Evolutionary conservation across 2,888 invertebrate species (phyloP), one percentile per base, ranked within the genome.

Genomic region (Hirtodrosophila confusa): DNA sequence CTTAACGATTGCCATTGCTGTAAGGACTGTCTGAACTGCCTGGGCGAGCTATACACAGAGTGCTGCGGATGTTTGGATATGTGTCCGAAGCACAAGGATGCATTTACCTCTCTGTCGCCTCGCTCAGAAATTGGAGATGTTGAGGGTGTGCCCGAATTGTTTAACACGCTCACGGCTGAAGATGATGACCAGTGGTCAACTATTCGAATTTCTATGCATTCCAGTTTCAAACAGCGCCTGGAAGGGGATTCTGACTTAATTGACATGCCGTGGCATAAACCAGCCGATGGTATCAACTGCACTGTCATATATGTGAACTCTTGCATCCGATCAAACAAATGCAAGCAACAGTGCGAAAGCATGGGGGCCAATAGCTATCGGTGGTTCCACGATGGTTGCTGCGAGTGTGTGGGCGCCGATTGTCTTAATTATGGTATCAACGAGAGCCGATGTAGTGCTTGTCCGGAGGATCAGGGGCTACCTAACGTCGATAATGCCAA

Each of bases 301-400:
- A 91, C 91, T 0, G 89, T 91, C 23, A 86, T 91, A 40, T 91
- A 85, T 62, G 79, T 90, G 49, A 90, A 90, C 73, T 69, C 78
- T 3, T 91, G 91, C 72, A 78, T 84, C 2, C 82, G 86, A 1
- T 79, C 87, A 17, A 83, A 78, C 61, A 91, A 91, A 60, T 91
- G 91, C 65, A 74, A 69, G 40, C 75, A 88, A 40, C 86, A 89
- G 67, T 91, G 91, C 61, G 90, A 91, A 54, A 91, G 90, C 70
- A 90, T 91, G 90, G 91, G 91, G 0, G 85, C 91, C 6, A 89
- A 76, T 50, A 90, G 90, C 91, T 97, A 93, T 92, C 94, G 98
- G 74, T 98, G 97, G 97, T 98, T 98, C 92, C 97, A 97, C 91
- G 96, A 97, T 88, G 97, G 97, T 4, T 98, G 98, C 90, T 98